Base-by-base conservation (phyloP, 2,888 invertebrate species). In the Cepaea hortensis region DNA sequence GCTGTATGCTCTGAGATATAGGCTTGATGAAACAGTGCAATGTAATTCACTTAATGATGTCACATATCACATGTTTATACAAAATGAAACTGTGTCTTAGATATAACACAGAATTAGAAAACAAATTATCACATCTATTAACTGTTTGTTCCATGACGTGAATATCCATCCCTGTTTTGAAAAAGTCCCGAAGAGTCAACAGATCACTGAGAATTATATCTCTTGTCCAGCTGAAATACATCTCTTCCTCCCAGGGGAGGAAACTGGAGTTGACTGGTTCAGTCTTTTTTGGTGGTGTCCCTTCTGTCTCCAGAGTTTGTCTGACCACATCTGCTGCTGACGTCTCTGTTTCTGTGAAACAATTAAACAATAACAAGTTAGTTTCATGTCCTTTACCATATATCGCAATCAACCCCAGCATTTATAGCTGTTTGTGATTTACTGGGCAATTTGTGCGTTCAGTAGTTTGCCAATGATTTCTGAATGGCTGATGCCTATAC, bases 71-170 rank as follows among this genome's bases (percentile, higher is more conserved):
- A 35, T 35, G 35, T 35, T 35, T 35, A 35, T 35, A 35, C 35
- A 35, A 35, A 35, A 35, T 35, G 35, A 35, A 35, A 35, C 35
- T 35, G 35, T 35, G 35, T 35, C 35, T 35, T 35, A 35, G 35
- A 35, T 35, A 35, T 35, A 35, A 35, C 35, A 35, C 35, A 35
- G 35, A 35, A 35, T 35, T 35, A 35, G 35, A 55, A 11, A 55
- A 11, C 6, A 55, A 55, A 55, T 55, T 55, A 55, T 55, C 55
- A 55, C 15, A 82, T 46, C 18, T 35, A 85, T 91, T 84, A 89
- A 94, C 94, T 93, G 93, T 90, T 90, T 93, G 92, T 85, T 94
- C 93, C 35, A 94, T 88, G 11, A 94, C 91, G 62, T 90, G 89
- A 68, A 94, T 90, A 35, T 92, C 91, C 92, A 94, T 93, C 81